phyloP scores from a whole-genome alignment of 2,797 vertebrate species.

The Lateolabrax maculatus region DNA sequence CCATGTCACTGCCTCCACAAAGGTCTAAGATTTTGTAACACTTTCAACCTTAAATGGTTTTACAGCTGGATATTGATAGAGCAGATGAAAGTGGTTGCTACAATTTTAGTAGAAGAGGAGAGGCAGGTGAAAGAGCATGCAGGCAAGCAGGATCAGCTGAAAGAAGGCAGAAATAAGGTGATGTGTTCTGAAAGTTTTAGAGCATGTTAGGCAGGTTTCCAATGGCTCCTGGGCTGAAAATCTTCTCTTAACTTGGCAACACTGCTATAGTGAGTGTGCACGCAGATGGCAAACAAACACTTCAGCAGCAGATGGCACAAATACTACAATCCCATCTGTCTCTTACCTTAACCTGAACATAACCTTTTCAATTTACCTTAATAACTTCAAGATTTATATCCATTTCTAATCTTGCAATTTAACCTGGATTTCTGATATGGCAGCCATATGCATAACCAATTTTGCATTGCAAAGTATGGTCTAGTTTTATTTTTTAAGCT shows the following conservation, averaged over 20 bases:
- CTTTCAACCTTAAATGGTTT: not conserved
- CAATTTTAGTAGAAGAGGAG: not conserved
- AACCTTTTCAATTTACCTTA: constrained; percentile 11
- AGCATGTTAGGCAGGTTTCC: constrained; percentile 50
- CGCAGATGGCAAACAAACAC: constrained; percentile 41
- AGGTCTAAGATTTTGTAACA: not conserved
- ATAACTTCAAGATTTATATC: not conserved
- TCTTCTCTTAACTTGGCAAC: constrained; percentile 41
- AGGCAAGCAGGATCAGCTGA: constrained; percentile 14
- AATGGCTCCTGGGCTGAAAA: constrained; percentile 41
- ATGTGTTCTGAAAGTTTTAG: constrained; percentile 35
- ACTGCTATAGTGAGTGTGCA: constrained; percentile 22
- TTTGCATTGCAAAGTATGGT: not conserved
- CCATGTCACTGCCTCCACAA: not conserved
- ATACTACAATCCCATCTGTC: constrained; percentile 20
- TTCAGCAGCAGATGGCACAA: constrained; percentile 45
- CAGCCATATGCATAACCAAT: not conserved
- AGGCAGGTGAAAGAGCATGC: not conserved
- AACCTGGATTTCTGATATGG: constrained; percentile 6
- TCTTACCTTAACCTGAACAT: constrained; percentile 31
- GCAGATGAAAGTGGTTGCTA: not conserved
- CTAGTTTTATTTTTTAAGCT: too few species aligned
- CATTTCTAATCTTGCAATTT: not conserved
- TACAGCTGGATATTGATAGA: not conserved
- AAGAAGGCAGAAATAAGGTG: constrained; percentile 25